A percentile compares a stretch with the other conserved stretches of the same genome.
Conservation (phyloP, 1,140 invertebrate species). For the Drosophila obscura region DNA sequence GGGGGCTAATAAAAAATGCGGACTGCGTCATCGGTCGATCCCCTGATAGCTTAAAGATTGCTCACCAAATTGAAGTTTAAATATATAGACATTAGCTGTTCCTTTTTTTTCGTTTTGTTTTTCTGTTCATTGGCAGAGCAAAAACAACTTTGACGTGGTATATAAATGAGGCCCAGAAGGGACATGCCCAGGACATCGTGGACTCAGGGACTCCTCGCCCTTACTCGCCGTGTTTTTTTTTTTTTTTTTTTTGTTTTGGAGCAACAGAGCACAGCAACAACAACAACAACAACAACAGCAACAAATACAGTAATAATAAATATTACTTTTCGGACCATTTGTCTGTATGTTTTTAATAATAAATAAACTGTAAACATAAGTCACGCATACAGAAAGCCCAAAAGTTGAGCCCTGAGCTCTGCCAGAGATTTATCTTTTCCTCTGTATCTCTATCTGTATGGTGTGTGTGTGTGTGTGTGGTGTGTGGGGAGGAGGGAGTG, state of each 20-base stretch:
- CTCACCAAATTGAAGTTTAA: conserved; percentile 33
- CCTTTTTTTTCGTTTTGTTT: not conserved
- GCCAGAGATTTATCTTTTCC: conserved; percentile 57
- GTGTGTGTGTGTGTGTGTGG: not conserved
- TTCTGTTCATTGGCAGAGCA: conserved; percentile 34
- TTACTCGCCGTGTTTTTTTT: conserved; percentile 3
- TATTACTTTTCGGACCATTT: conserved; percentile 55
- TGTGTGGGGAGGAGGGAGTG: not conserved
- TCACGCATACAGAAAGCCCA: conserved; percentile 66
- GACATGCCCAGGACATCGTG: conserved; percentile 5
- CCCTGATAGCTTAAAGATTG: conserved; percentile 54
- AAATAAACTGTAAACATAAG: conserved; percentile 82
- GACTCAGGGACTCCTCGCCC: conserved; percentile 13
- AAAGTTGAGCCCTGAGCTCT: conserved; percentile 69
- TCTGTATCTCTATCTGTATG: not conserved
- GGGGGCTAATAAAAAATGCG: conserved; percentile 44
- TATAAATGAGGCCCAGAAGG: conserved; percentile 35
- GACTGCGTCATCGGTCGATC: conserved; percentile 26
- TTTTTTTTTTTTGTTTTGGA: conserved; percentile 1
- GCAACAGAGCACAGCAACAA: too few species aligned
- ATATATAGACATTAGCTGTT: conserved; percentile 47
- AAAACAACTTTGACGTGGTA: conserved; percentile 37
- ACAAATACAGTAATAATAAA: conserved; percentile 20
- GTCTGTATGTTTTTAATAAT: conserved; percentile 78
- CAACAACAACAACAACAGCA: conserved; percentile 16